Conservation (phyloP, 2,888 invertebrate genomes). For the Plusia festucae region DNA sequence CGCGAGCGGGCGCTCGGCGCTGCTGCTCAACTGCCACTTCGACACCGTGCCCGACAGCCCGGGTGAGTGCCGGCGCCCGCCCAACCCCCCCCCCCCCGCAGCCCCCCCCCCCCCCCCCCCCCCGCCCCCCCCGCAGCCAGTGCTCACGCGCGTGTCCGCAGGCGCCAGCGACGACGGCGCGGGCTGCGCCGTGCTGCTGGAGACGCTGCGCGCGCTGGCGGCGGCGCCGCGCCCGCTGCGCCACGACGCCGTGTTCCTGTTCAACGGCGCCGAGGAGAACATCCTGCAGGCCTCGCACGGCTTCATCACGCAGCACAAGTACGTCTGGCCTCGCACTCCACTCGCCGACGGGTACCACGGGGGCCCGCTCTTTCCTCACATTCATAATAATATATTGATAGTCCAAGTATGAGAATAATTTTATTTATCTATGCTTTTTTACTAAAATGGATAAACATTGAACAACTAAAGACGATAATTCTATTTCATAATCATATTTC, state of each 20-base stretch:
- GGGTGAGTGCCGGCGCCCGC: constrained; percentile 91
- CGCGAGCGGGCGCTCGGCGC: constrained; percentile 84
- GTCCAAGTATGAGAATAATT: too few species aligned
- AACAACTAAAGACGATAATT: too few species aligned
- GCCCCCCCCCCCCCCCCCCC: too few species aligned
- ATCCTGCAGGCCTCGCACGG: constrained; percentile 96
- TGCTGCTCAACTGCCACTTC: constrained; percentile 97
- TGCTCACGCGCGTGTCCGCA: constrained; percentile 65
- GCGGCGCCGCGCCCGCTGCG: constrained; percentile 89
- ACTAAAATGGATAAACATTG: too few species aligned
- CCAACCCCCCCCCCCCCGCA: too few species aligned
- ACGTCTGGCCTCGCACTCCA: too few species aligned
- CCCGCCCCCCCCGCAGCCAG: too few species aligned
- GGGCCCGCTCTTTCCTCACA: too few species aligned
- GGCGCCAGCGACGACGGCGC: constrained; percentile 97
- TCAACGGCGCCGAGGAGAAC: constrained; percentile 98
- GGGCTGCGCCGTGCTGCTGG: constrained; percentile 96
- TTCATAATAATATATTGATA: too few species aligned
- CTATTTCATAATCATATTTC: too few species aligned
- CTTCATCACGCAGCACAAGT: constrained; percentile 95
- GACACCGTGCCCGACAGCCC: constrained; percentile 97
- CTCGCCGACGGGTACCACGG: too few species aligned
- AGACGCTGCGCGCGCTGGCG: constrained; percentile 93
- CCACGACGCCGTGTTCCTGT: constrained; percentile 94
- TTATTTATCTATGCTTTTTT: too few species aligned